Conservation (phyloP, 2,888 invertebrate species). For the Flexamia atlantica region DNA sequence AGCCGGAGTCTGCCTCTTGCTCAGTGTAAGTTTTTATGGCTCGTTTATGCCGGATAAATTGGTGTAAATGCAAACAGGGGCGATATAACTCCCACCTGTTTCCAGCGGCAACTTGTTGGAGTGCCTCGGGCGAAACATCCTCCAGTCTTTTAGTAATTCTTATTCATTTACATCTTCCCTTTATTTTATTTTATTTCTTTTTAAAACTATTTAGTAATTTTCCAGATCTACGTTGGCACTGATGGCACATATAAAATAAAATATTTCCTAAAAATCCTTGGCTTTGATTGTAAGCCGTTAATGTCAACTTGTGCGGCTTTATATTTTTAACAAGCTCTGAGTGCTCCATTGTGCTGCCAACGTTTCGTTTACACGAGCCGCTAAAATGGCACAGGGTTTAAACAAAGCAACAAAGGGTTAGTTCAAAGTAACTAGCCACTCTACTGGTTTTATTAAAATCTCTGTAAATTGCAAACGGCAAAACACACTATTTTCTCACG, state of each 20-base stretch:
- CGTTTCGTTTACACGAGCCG: neutral
- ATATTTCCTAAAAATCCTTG: too few relatives aligned
- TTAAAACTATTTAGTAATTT: too few relatives aligned
- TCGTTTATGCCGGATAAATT: neutral
- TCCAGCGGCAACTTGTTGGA: slow-evolving; percentile 24
- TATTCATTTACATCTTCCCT: too few relatives aligned
- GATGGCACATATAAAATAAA: too few relatives aligned
- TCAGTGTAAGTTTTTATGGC: neutral
- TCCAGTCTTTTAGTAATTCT: too few relatives aligned
- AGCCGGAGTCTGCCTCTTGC: slow-evolving; percentile 35
- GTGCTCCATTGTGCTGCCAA: neutral
- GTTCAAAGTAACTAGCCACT: slow-evolving; percentile 19
- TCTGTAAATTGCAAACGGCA: neutral
- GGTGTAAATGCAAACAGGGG: neutral
- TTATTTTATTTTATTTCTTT: too few relatives aligned
- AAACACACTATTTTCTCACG: too few relatives aligned
- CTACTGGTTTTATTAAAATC: neutral
- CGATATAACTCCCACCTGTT: slow-evolving; percentile 5
- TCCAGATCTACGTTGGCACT: too few relatives aligned
- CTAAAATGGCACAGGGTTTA: slow-evolving; percentile 17
- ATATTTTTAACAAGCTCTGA: too few relatives aligned
- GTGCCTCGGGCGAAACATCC: neutral
- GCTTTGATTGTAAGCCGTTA: too few relatives aligned
- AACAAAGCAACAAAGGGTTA: slow-evolving; percentile 40
- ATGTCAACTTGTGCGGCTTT: too few relatives aligned